phyloP scores from a whole-genome alignment of 1,140 invertebrate genomes.

The Heliconius hewitsoni region DNA sequence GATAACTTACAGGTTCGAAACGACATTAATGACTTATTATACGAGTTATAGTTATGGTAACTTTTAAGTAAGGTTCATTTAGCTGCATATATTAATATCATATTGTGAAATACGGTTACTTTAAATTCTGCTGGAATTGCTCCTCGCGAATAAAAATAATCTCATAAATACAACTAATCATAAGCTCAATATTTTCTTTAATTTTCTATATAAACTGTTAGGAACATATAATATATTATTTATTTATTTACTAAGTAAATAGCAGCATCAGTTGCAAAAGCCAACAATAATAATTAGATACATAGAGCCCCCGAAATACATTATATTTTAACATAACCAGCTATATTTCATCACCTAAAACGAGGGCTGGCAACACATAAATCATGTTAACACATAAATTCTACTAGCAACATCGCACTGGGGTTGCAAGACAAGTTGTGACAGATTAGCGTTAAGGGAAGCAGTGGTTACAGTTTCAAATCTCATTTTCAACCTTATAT shows the following conservation, averaged over 20 bases:
- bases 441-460: conserved; percentile 59
- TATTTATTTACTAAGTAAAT: not conserved
- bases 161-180: too few relatives aligned
- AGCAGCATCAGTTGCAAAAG: conserved; percentile 14
- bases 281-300: not conserved
- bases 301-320: conserved; percentile 16
- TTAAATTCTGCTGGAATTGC: too few relatives aligned
- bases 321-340: conserved; percentile 36
- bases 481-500: conserved; percentile 40
- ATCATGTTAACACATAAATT: conserved; percentile 80
- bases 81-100: not conserved
- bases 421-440: conserved; percentile 65
- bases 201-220: too few relatives aligned
- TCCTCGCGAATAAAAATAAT: too few relatives aligned
- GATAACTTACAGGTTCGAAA: conserved; percentile 9
- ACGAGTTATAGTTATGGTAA: not conserved
- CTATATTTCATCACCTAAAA: conserved; percentile 49
- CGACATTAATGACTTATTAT: not conserved
- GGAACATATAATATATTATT: too few relatives aligned
- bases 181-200: too few relatives aligned
- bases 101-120: not conserved
- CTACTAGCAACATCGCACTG: conserved; percentile 58
- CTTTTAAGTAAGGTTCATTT: not conserved
- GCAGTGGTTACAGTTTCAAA: conserved; percentile 16
- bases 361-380: conserved; percentile 67